Base-by-base conservation (phyloP, 2,888 invertebrate genomes). In the Terebella lapidaria region DNA sequence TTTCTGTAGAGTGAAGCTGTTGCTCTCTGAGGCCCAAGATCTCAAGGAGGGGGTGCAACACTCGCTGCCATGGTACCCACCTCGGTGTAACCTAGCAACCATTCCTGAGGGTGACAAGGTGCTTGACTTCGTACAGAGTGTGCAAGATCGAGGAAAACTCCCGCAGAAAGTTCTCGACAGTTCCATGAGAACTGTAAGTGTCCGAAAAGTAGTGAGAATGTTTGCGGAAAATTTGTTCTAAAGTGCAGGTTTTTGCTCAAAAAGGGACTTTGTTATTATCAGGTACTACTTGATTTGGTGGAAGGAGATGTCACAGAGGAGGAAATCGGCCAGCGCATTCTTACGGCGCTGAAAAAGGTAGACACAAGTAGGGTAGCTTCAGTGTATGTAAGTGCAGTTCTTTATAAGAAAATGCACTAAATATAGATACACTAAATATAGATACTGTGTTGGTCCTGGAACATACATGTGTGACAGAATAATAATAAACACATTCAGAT, bases 241-340 rank as follows among this genome's bases (percentile, higher is more conserved):
- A n/a, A n/a, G n/a, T n/a, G n/a, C n/a, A n/a, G n/a, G n/a, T n/a
- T n/a, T n/a, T n/a, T n/a, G n/a, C n/a, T n/a, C n/a, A n/a, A n/a
- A n/a, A n/a, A n/a, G n/a, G n/a, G n/a, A 22, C 22, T n/a, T 30
- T n/a, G 51, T 61, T 20, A 47, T 24, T 61, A 67, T 49, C 68
- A 77, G 77, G 67, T 69, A 15, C 59, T 78, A 51, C 62, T 77
- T n/a, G 64, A 68, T 5, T 71, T 73, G 68, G 77, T 76, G 20
- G 51, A 60, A 49, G 46, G 61, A 5, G 29, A 67, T 20, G 70
- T 76, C 15, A 76, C 76, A 46, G 77, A 78, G 64, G 87, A 87
- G 1, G 91, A 91, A 78, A 86, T 91, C 45, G 90, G 90, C 0
- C 90, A 90, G 72, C 83, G 90, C 63, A 89, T 91, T 67, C 84